phyloP scores from a whole-genome alignment of 2,888 invertebrate species.

The Eristalis intricaria region DNA sequence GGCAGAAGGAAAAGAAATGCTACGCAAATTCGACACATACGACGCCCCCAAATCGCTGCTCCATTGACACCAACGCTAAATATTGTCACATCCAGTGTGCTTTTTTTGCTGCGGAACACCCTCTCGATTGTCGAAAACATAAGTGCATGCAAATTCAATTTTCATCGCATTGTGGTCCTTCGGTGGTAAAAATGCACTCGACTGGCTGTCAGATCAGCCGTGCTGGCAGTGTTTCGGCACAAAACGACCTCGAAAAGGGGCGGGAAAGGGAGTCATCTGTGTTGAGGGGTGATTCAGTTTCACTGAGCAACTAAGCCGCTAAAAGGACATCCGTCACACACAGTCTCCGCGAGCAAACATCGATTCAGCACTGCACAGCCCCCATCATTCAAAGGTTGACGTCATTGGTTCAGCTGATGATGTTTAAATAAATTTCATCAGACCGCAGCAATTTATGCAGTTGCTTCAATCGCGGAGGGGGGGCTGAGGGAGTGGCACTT shows the following conservation, averaged over 20 bases:
- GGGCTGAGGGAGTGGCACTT: neutral
- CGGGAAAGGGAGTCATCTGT: neutral
- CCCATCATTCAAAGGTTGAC: neutral
- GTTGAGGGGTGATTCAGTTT: neutral
- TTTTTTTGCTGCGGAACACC: neutral
- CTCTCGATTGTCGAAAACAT: neutral
- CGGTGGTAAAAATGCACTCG: neutral
- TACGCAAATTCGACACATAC: neutral
- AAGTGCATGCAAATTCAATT: neutral
- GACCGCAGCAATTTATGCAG: constrained; percentile 18
- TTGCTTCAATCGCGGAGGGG: neutral
- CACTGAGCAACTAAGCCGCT: neutral
- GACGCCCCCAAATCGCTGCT: neutral
- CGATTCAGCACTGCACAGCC: no score
- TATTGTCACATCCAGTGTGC: neutral
- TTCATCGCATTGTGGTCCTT: neutral
- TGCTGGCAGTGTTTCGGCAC: neutral
- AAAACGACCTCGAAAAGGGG: neutral
- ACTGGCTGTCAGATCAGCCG: neutral
- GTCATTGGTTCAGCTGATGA: constrained; percentile 18
- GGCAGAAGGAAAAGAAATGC: neutral
- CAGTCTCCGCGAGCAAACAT: no score
- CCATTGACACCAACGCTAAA: neutral
- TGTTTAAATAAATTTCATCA: constrained; percentile 32
- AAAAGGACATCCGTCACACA: no score